Evolutionary conservation across 2,113 vertebrate species (phyloP), one percentile per base, ranked within the genome.

Genomic region (Pseudopipra pipra): DNA sequence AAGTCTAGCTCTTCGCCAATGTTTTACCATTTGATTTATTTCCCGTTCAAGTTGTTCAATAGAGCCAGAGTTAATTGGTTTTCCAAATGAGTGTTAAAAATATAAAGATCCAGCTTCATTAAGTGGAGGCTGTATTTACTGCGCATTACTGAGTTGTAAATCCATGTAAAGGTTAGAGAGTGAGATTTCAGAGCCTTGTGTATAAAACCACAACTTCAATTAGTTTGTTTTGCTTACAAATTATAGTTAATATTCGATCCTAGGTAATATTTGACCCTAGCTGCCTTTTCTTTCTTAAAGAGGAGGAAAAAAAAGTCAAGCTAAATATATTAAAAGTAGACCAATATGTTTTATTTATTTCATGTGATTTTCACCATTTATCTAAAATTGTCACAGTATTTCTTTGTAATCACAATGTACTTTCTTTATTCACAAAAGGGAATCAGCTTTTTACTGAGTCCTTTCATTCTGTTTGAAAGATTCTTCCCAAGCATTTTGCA

Each of bases 21-120:
- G 98, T 98, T 98, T 98, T 98, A 99, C 98, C 98, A 98, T 98
- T 99, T 99, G 99, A 99, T 99, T 99, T 99, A 99, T 99, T 98
- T 98, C 98, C 96, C 93, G 82, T 98, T 98, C 96, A 96, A 96
- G 97, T 98, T 98, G 96, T 98, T 99, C 98, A 98, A 98, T 98
- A 98, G 97, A 97, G 96, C 94, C 95, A 85, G 94, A 98, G 98
- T 98, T 99, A 99, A 99, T 99, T 99, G 98, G 98, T 98, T 99
- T 99, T 98, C 98, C 97, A 98, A 99, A 99, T 98, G 97, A 98
- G 97, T 98, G 98, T 98, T 98, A 98, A 98, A 98, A 98, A 98
- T 98, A 97, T 96, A 98, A 98, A 98, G 98, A 98, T 98, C 97
- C 85, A 68, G 97, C 97, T 98, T 98, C 98, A 98, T 99, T 99